Percentiles rank a stretch among this genome's conserved stretches.
These are phyloP conservation scores for Eupristina koningsbergeri DNA, from an alignment of 1,140 invertebrate species.

Conservation along the genomic window DNA sequence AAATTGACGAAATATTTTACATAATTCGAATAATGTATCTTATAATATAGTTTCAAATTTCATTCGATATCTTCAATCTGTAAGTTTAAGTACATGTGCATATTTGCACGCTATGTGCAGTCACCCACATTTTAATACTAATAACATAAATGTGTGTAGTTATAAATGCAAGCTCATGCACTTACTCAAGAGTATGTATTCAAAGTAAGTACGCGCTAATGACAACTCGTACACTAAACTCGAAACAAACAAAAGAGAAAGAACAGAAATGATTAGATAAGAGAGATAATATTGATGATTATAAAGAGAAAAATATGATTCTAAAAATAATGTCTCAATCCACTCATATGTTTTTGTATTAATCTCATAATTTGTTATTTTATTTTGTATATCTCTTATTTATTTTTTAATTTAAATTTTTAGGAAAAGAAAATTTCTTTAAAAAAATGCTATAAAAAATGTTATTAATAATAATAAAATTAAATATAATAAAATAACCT, in stretches of 20 bases:
- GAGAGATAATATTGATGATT: constrained; percentile 6
- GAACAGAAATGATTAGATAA: no score
- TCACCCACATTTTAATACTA: no score
- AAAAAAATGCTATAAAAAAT: neutral
- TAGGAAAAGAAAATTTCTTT: neutral
- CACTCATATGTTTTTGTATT: neutral
- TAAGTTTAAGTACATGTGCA: no score
- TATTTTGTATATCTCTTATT: neutral
- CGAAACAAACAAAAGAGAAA: neutral
- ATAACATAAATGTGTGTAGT: neutral
- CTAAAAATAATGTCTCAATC: constrained; percentile 8
- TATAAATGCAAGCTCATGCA: neutral
- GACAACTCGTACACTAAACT: no score
- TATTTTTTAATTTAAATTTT: neutral
- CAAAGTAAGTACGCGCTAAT: no score
- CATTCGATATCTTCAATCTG: no score
- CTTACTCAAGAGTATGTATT: no score
- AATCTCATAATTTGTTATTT: neutral
- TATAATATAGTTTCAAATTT: no score
- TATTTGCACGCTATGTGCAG: no score
- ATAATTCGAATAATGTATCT: no score
- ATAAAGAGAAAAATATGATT: constrained; percentile 3
- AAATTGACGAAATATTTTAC: neutral
- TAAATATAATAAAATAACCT: no score
- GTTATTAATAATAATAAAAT: neutral